Conservation (phyloP, 2,113 vertebrate species). For the Vicugna pacos region DNA sequence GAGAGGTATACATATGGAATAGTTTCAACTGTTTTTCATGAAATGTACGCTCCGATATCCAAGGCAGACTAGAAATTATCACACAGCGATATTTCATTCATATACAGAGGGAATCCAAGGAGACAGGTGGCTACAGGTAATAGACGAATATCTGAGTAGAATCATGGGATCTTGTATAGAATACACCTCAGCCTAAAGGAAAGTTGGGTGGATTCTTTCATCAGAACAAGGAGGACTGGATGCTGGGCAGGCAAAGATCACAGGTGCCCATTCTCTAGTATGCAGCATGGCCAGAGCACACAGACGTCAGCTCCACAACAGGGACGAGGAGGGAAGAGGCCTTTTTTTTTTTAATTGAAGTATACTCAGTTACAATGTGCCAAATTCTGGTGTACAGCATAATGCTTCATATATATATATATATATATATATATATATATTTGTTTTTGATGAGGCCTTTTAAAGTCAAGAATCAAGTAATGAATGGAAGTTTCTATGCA, state of each 20-base stretch:
- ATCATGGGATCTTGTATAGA: background rate
- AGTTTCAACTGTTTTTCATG: background rate
- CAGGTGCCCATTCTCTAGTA: background rate
- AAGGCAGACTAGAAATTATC: background rate
- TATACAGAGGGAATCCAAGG: background rate
- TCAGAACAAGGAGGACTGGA: background rate
- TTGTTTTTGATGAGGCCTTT: background rate
- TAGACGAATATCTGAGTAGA: background rate
- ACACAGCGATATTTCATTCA: background rate
- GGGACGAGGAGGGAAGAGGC: background rate
- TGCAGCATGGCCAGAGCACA: background rate
- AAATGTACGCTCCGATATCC: background rate
- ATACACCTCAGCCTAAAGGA: background rate
- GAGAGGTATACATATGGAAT: background rate
- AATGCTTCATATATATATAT: too few relatives aligned
- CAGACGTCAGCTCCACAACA: background rate
- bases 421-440: too few relatives aligned
- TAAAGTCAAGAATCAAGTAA: background rate
- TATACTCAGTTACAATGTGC: too few relatives aligned
- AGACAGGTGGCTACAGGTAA: background rate
- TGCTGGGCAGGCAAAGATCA: background rate
- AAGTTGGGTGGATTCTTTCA: background rate
- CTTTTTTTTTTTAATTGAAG: background rate
- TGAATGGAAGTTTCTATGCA: background rate
- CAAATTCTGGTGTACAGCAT: too few relatives aligned